Percentiles rank a stretch among this genome's conserved stretches.
phyloP scores from a whole-genome alignment of 2,888 invertebrate species.

The Slavum lentiscoides region DNA sequence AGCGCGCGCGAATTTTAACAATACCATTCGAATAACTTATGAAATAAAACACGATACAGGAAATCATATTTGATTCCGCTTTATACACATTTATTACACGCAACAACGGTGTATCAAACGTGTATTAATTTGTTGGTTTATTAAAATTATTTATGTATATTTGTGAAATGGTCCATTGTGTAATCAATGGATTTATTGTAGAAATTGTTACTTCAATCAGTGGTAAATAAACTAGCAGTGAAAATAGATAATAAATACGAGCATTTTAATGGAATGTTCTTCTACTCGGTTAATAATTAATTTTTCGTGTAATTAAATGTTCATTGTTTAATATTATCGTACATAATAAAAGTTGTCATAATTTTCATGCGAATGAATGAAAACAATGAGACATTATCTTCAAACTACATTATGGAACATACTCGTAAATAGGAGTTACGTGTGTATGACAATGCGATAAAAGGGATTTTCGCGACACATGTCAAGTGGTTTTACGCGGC shows the following conservation, averaged over 20 bases:
- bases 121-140: too few species aligned
- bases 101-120: too few species aligned
- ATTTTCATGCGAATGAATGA: conserved; percentile 7
- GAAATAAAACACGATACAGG: too few species aligned
- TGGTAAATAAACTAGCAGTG: background rate
- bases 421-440: background rate
- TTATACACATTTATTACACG: too few species aligned
- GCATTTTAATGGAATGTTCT: background rate
- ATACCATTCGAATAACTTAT: too few species aligned
- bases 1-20: too few species aligned
- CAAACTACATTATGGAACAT: conserved; percentile 30
- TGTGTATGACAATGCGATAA: conserved; percentile 4
- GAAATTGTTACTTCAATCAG: too few species aligned
- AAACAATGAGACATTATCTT: conserved; percentile 46
- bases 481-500: background rate
- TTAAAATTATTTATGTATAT: too few species aligned
- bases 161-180: too few species aligned
- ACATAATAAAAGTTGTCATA: conserved; percentile 4
- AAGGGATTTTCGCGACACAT: conserved; percentile 27
- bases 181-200: too few species aligned
- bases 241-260: background rate
- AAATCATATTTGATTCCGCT: too few species aligned
- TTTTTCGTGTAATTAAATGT: background rate
- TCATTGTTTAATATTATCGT: conserved; percentile 23
- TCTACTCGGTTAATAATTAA: conserved; percentile 1